Evolutionary conservation across 2,113 vertebrate species (phyloP), one percentile per base, ranked within the genome.

Genomic region (Megaceryle maxima): DNA sequence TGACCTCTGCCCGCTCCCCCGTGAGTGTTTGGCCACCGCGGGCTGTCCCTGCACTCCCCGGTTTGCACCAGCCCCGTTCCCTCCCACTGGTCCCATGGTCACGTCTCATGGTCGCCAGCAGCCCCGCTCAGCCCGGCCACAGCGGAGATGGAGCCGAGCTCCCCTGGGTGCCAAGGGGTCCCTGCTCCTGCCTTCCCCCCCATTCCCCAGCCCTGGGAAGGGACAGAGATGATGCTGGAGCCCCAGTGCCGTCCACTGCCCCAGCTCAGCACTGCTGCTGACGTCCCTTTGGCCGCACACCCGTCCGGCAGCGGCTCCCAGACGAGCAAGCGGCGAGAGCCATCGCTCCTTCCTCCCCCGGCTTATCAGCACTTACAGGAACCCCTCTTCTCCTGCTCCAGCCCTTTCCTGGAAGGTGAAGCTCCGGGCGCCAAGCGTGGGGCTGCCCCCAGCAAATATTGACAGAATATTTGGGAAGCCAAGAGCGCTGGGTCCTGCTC

Each of bases 351-450:
- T 94, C 90, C 85, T 75, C 5, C 67, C 82, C 10, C 2, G 0
- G n/a, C 56, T 81, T 69, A 62, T 2, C 9, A 10, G 70, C 3
- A 2, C 39, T 96, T 96, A 94, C 94, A 85, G 93, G 77, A 96
- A 96, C 16, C 24, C 16, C 44, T 44, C 50, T 67, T 66, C 46
- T 70, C 59, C 78, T 1, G 46, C 90, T 79, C 92, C 95, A 83
- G 92, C 90, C 96, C 87, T 11, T 97, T 96, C 87, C 92, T 66
- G 90, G 78, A 94, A 96, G 82, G 91, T 64, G 70, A 85, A 91
- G 66, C 22, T 1, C 3, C 13, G 17, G 14, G 70, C 13, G 57
- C 80, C 92, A 24, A n/a, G 79, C 19, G 7, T 1, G 1, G 89
- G 15, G 89, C 87, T 73, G 93, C 80, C 2, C 3, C 51, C 0